phyloP scores from a whole-genome alignment of 2,888 invertebrate genomes.

The Lobophora halterata region DNA sequence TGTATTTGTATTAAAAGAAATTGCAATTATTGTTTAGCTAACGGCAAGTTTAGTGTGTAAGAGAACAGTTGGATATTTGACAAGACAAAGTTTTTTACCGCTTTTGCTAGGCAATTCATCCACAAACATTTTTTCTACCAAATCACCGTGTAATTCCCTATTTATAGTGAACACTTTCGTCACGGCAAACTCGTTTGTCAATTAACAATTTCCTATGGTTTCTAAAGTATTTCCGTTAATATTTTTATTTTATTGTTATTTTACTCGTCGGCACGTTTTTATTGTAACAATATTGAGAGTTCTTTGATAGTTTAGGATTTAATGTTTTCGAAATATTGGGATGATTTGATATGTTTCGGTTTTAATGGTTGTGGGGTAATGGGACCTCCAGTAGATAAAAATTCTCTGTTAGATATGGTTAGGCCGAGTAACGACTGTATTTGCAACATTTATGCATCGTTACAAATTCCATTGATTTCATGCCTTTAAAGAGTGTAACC shows the following conservation, averaged over 20 bases:
- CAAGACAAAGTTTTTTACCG: not conserved
- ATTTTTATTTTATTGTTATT: slow-evolving; percentile 20
- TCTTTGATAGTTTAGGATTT: slow-evolving; percentile 7
- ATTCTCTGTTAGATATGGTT: no score
- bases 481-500: no score
- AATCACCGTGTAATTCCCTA: slow-evolving; percentile 35
- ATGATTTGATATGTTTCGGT: slow-evolving; percentile 2
- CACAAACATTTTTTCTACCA: slow-evolving; percentile 24
- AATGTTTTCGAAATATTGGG: slow-evolving; percentile 6
- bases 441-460: no score
- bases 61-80: no score
- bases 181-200: slow-evolving; percentile 35
- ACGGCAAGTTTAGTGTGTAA: no score
- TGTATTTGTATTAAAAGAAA: no score
- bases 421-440: no score
- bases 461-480: no score
- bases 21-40: no score
- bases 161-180: slow-evolving; percentile 40
- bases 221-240: slow-evolving; percentile 38
- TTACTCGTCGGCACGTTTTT: slow-evolving; percentile 30
- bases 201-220: slow-evolving; percentile 48
- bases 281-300: slow-evolving; percentile 27
- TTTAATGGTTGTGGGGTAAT: not conserved
- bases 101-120: slow-evolving; percentile 4
- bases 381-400: not conserved